Conservation (phyloP, 2,113 vertebrate species). For the Halcyon senegalensis region DNA sequence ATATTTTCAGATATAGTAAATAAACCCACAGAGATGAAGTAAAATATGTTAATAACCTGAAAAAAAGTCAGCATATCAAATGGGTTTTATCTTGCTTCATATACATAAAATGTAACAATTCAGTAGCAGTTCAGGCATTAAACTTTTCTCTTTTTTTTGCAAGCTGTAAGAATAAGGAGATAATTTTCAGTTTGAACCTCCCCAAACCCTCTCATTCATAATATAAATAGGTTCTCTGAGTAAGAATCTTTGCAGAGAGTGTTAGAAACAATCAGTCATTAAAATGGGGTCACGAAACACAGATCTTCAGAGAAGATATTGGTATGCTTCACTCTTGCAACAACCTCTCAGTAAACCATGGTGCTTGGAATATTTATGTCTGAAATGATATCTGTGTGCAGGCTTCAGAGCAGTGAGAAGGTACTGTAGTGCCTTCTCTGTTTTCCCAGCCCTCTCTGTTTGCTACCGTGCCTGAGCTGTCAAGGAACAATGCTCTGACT, state of each 20-base stretch:
- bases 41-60: background rate
- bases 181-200: background rate
- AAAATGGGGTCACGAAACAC: background rate
- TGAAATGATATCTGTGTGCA: slow-evolving; percentile 25
- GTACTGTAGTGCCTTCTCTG: background rate
- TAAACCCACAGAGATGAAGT: background rate
- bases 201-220: background rate
- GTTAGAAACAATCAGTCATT: background rate
- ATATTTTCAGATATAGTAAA: background rate
- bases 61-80: background rate
- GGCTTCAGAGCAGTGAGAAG: slow-evolving; percentile 22
- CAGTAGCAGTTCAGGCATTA: background rate
- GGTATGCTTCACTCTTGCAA: background rate
- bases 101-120: background rate
- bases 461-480: background rate
- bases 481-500: slow-evolving; percentile 35
- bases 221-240: background rate
- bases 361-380: background rate
- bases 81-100: background rate
- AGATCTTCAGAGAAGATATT: background rate
- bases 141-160: background rate
- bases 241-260: background rate
- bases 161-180: background rate
- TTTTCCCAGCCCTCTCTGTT: background rate
- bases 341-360: background rate